Evolutionary conservation across 2,888 invertebrate species (phyloP).

Genomic region (Agapostemon virescens): DNA sequence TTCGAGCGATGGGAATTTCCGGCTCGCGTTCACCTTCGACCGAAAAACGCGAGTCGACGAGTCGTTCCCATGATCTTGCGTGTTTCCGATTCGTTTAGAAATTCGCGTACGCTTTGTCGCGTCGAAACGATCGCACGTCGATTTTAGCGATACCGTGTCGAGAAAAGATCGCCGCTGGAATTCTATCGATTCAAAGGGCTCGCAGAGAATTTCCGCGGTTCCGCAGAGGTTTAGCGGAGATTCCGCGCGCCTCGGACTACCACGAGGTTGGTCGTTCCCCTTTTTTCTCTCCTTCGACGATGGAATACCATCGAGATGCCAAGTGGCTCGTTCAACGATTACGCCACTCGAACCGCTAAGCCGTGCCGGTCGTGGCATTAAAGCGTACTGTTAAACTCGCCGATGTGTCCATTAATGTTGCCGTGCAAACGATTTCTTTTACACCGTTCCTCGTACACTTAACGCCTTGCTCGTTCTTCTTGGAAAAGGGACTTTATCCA

Average conservation of each 20-base stretch:
- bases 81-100: background rate
- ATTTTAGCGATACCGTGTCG: too few relatives aligned
- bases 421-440: conserved; percentile 31
- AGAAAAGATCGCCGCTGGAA: too few relatives aligned
- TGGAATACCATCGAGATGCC: conserved; percentile 58
- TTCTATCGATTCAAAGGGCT: background rate
- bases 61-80: background rate
- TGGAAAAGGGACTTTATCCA: background rate
- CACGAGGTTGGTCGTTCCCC: conserved; percentile 63
- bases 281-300: conserved; percentile 49
- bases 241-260: conserved; percentile 28
- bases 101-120: background rate
- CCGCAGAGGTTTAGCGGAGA: conserved; percentile 24
- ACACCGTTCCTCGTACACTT: background rate
- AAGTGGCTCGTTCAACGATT: conserved; percentile 62
- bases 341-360: conserved; percentile 58
- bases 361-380: conserved; percentile 56
- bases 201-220: background rate
- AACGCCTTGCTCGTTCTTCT: conserved; percentile 9
- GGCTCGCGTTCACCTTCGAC: background rate
- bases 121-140: too few relatives aligned
- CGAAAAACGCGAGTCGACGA: background rate
- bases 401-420: conserved; percentile 51
- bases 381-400: conserved; percentile 53
- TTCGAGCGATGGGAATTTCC: background rate